Evolutionary conservation across 2,888 invertebrate genomes (phyloP).

Genomic region (Halictus ligatus): DNA sequence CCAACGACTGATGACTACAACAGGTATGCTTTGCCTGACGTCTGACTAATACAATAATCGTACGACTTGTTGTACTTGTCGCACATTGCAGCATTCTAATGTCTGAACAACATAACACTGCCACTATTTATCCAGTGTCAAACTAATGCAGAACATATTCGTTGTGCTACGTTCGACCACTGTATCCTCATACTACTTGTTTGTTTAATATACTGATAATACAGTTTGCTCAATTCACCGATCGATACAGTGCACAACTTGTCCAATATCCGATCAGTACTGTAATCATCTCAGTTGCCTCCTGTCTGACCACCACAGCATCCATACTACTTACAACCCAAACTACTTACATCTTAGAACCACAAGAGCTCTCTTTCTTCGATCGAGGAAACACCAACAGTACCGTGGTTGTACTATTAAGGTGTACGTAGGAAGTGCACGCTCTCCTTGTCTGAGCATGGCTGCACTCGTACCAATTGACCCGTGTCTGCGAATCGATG

Average conservation of each 20-base stretch:
- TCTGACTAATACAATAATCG: no score
- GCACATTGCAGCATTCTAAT: neutral
- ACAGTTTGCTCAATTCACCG: neutral
- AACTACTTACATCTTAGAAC: neutral
- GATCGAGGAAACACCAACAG: neutral
- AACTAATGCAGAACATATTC: neutral
- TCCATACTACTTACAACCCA: no score
- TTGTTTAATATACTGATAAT: neutral
- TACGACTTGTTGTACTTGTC: neutral
- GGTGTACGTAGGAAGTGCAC: neutral
- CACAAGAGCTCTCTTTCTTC: neutral
- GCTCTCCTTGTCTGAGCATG: neutral
- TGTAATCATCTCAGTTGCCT: neutral
- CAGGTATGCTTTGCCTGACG: no score
- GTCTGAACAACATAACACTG: neutral
- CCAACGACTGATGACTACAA: no score
- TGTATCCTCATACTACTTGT: neutral
- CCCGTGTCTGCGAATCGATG: constrained; percentile 8
- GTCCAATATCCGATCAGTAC: neutral
- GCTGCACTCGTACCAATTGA: constrained; percentile 2
- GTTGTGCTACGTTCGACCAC: neutral
- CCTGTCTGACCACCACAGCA: neutral
- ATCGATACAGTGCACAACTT: neutral
- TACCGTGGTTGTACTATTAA: neutral
- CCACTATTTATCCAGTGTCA: neutral